A percentile compares a stretch with the other conserved stretches of the same genome.
Evolutionary conservation across 2,797 vertebrate genomes (phyloP).

Genomic region (Podarcis lilfordi): DNA sequence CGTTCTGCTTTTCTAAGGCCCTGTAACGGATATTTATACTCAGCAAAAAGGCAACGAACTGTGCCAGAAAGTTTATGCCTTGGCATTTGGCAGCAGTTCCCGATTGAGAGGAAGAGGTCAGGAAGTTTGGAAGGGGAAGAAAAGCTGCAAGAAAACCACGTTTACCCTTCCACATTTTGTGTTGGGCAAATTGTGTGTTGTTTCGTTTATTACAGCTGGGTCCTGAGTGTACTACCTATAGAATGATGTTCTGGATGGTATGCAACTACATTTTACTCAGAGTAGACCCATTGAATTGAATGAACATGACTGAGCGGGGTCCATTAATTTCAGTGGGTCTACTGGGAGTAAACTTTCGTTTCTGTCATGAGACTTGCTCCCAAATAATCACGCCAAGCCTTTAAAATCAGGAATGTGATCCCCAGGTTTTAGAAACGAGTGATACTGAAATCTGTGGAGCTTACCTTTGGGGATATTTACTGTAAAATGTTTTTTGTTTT

Average conservation of each 20-base stretch:
- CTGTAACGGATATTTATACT: neutral
- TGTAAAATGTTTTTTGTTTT: neutral
- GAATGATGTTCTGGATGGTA: neutral
- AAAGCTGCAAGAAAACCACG: neutral
- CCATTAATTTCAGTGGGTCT: no score
- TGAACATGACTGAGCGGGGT: no score
- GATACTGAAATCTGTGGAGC: neutral
- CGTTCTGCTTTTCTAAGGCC: neutral
- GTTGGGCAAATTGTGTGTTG: neutral
- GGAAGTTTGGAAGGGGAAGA: neutral
- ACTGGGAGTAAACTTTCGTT: neutral
- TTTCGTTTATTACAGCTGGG: neutral
- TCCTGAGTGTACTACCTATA: neutral
- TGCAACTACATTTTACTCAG: no score
- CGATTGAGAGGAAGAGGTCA: neutral
- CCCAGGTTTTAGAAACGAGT: neutral
- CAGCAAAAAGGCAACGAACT: neutral
- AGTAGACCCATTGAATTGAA: no score
- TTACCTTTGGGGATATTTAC: neutral
- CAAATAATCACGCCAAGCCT: neutral
- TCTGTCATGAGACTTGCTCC: neutral
- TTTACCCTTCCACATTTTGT: neutral
- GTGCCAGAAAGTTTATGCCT: neutral
- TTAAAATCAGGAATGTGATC: neutral
- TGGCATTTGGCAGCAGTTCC: neutral